Evolutionary conservation across 2,888 invertebrate species (phyloP).

Genomic region (Eumacrocentrus americanus): DNA sequence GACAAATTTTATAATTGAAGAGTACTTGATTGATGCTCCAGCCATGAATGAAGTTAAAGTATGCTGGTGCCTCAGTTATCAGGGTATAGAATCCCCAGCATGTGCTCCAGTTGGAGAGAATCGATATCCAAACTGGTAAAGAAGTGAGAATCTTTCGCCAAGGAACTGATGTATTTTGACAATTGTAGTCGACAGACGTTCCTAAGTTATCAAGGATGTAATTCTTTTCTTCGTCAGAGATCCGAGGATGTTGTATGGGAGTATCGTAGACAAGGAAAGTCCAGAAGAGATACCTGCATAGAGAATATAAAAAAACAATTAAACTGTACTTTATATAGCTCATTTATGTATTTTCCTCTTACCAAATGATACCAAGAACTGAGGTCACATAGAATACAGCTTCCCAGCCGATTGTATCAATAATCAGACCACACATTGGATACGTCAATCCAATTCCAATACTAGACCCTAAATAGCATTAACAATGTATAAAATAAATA

Average conservation of each 20-base stretch:
- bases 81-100: constrained; percentile 74
- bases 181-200: constrained; percentile 41
- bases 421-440: constrained; percentile 71
- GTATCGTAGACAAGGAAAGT: constrained; percentile 68
- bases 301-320: neutral
- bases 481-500: constrained; percentile 6
- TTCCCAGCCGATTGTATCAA: constrained; percentile 71
- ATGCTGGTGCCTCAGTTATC: constrained; percentile 73
- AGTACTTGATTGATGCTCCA: constrained; percentile 71
- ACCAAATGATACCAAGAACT: constrained; percentile 69
- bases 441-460: constrained; percentile 70
- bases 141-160: constrained; percentile 69
- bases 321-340: too few species aligned
- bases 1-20: too few species aligned
- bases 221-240: constrained; percentile 65
- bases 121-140: constrained; percentile 67
- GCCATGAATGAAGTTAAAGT: constrained; percentile 72
- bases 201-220: constrained; percentile 68
- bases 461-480: constrained; percentile 64
- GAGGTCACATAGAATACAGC: constrained; percentile 71
- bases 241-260: constrained; percentile 71
- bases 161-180: constrained; percentile 61
- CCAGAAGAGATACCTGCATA: constrained; percentile 64
- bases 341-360: too few species aligned
- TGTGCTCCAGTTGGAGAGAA: constrained; percentile 70